Evolutionary conservation across 2,113 vertebrate genomes (phyloP).

Genomic region (Ovis aries): DNA sequence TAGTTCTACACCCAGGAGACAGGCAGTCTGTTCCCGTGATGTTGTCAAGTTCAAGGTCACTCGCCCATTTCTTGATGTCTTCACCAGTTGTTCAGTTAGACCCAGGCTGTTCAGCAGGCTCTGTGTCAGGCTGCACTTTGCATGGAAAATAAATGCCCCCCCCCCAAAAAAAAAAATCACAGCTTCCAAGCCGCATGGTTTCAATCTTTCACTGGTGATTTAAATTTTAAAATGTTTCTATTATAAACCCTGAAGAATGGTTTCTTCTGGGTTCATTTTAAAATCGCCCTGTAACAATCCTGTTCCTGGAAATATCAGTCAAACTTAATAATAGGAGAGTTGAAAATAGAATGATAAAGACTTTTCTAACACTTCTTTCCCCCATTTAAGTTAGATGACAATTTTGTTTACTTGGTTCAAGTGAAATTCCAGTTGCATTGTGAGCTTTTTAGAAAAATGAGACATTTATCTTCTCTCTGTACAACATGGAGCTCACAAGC

Average conservation of each 20-base stretch:
- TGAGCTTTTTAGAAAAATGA: slow-evolving; percentile 72
- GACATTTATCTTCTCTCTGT: slow-evolving; percentile 78
- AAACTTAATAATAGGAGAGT: slow-evolving; percentile 62
- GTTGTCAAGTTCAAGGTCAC: not conserved
- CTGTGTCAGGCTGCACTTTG: not conserved
- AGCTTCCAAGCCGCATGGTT: slow-evolving; percentile 28
- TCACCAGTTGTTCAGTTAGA: accelerated
- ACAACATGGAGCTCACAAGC: slow-evolving; percentile 29
- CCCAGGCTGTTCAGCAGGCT: accelerated
- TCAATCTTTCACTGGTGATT: slow-evolving; percentile 58
- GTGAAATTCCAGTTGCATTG: slow-evolving; percentile 72
- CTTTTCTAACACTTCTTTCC: slow-evolving; percentile 57
- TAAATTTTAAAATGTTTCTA: slow-evolving; percentile 66
- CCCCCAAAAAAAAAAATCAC: not conserved
- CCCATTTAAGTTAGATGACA: slow-evolving; percentile 72
- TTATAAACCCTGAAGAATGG: slow-evolving; percentile 45
- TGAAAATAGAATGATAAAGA: slow-evolving; percentile 67
- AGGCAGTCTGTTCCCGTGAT: not conserved
- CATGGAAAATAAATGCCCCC: not conserved
- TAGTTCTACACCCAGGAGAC: not conserved
- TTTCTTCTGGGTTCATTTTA: not conserved
- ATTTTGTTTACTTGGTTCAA: slow-evolving; percentile 79
- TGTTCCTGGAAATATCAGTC: slow-evolving; percentile 59
- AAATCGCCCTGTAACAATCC: slow-evolving; percentile 11
- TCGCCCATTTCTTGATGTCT: not conserved